phyloP scores from a whole-genome alignment of 2,797 vertebrate species.

The Aratinga solstitialis region DNA sequence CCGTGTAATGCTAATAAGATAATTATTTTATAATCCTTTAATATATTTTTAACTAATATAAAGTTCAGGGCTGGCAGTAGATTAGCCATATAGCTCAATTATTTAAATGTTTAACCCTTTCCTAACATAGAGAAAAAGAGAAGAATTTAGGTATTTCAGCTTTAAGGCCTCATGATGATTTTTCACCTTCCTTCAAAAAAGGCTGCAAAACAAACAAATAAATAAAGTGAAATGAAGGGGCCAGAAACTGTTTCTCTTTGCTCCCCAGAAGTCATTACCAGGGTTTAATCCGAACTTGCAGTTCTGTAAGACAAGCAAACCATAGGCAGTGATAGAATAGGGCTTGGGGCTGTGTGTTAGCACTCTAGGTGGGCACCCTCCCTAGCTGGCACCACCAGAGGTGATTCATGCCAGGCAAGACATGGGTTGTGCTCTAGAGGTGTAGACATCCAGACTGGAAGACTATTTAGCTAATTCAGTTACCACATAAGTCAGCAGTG shows the following conservation, averaged over 20 bases:
- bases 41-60: slow-evolving; percentile 11
- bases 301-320: background rate
- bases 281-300: background rate
- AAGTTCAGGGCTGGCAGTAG: background rate
- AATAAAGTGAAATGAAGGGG: background rate
- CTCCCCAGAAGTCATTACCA: background rate
- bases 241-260: background rate
- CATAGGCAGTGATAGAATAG: background rate
- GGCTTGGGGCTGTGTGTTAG: accelerated
- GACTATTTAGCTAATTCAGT: background rate
- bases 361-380: accelerated
- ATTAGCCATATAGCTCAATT: slow-evolving; percentile 1
- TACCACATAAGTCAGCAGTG: background rate
- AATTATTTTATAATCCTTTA: slow-evolving; percentile 26
- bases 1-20: background rate
- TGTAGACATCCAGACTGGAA: background rate
- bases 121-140: background rate
- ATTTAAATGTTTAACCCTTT: slow-evolving; percentile 2
- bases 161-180: background rate
- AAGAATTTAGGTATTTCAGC: background rate
- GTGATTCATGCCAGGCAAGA: background rate
- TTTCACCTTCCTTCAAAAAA: background rate
- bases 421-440: background rate
- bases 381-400: background rate
- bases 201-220: background rate